Conservation (phyloP, 2,888 invertebrate genomes). For the Nipponacmea schrenckii region DNA sequence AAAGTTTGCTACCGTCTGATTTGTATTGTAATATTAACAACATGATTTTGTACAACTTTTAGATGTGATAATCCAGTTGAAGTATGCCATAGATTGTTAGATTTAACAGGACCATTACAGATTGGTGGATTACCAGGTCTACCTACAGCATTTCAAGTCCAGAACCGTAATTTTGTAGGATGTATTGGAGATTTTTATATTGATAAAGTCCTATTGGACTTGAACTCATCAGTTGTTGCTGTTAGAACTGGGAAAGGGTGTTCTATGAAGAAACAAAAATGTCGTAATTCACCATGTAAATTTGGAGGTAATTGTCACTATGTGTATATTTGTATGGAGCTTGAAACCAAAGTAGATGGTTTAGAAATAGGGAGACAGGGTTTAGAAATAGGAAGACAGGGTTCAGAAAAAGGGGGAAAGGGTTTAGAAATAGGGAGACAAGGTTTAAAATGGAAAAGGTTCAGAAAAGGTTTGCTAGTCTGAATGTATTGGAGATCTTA, state of each 20-base stretch:
- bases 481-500: too few relatives aligned
- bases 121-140: constrained; percentile 86
- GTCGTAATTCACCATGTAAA: constrained; percentile 85
- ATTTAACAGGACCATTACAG: constrained; percentile 89
- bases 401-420: too few relatives aligned
- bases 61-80: constrained; percentile 70
- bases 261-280: constrained; percentile 84
- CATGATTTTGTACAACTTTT: constrained; percentile 13
- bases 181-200: constrained; percentile 90
- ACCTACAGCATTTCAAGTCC: constrained; percentile 57
- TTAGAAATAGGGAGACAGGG: too few relatives aligned
- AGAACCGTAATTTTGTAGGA: constrained; percentile 79
- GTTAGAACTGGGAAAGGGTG: constrained; percentile 82
- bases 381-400: too few relatives aligned
- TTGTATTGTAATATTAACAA: too few relatives aligned
- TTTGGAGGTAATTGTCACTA: constrained; percentile 76
- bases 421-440: too few relatives aligned
- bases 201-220: constrained; percentile 86
- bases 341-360: too few relatives aligned
- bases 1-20: too few relatives aligned
- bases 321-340: background rate
- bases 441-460: too few relatives aligned
- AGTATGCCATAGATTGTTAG: constrained; percentile 79
- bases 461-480: too few relatives aligned
- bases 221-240: constrained; percentile 72